These are phyloP conservation scores for Pogonus chalceus DNA, from an alignment of 1,140 invertebrate genomes.

Conservation along the genomic window DNA sequence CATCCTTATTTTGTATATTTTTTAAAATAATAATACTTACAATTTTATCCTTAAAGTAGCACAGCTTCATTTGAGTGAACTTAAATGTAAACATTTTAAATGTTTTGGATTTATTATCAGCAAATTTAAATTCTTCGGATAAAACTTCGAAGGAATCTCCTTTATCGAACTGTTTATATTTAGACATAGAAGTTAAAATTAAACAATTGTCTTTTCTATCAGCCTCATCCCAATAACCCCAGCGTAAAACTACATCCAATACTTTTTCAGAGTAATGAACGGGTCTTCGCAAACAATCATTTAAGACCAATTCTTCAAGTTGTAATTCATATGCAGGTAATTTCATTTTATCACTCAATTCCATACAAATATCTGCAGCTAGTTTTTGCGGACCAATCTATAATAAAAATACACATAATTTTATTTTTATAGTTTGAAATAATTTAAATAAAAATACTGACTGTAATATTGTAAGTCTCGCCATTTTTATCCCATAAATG, in stretches of 20 bases:
- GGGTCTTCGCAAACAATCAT: constrained; percentile 57
- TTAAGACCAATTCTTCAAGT: constrained; percentile 65
- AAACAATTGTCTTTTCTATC: constrained; percentile 73
- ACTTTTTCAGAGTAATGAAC: constrained; percentile 68
- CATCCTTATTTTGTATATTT: neutral
- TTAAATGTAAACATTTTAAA: constrained; percentile 71
- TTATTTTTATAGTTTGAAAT: too few relatives aligned
- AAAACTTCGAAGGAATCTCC: constrained; percentile 44
- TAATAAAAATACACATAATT: constrained; percentile 22
- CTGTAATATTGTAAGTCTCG: constrained; percentile 50
- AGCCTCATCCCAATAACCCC: constrained; percentile 75
- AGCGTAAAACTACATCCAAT: constrained; percentile 55
- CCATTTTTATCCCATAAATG: constrained; percentile 47
- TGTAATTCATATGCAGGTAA: constrained; percentile 52
- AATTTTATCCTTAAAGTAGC: constrained; percentile 68
- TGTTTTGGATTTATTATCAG: constrained; percentile 61
- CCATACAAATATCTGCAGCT: constrained; percentile 59
- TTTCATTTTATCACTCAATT: constrained; percentile 52
- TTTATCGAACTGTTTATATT: constrained; percentile 36
- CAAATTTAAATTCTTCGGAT: constrained; percentile 63
- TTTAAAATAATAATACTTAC: constrained; percentile 34
- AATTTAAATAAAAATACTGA: constrained; percentile 40
- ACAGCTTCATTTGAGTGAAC: constrained; percentile 66
- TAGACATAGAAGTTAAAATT: constrained; percentile 48
- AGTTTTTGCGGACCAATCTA: constrained; percentile 69